These are phyloP conservation scores for Nyctalus aviator DNA, from an alignment of 2,797 vertebrate genomes.

Conservation along the genomic window DNA sequence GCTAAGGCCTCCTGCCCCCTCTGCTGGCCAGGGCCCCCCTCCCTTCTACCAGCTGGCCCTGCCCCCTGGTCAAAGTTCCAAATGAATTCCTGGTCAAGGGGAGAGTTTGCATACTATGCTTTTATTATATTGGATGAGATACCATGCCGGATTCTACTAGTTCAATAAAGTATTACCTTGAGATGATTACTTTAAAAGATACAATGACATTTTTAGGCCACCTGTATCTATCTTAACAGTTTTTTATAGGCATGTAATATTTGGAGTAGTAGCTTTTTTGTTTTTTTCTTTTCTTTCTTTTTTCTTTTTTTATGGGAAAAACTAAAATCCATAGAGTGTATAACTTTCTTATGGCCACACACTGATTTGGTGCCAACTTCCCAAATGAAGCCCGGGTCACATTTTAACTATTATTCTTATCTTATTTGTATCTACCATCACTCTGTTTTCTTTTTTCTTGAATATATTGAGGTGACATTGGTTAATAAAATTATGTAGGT, in stretches of 20 bases:
- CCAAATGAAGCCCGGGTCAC: background rate
- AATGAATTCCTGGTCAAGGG: too few relatives aligned
- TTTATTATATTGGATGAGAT: background rate
- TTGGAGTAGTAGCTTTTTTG: background rate
- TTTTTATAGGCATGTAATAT: background rate
- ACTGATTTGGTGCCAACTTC: background rate
- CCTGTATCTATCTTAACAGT: background rate
- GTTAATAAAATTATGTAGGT: too few relatives aligned
- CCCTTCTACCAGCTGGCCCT: too few relatives aligned
- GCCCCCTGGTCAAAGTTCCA: too few relatives aligned
- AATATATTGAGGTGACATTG: too few relatives aligned
- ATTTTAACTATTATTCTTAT: background rate
- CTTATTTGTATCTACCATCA: background rate
- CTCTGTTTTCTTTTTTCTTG: background rate
- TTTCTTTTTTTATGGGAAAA: background rate
- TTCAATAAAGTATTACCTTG: background rate
- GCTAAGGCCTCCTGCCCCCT: too few relatives aligned
- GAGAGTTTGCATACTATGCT: too few relatives aligned
- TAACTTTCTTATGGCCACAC: background rate
- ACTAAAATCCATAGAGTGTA: background rate
- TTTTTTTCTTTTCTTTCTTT: background rate
- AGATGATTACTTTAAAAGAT: slow-evolving; percentile 2
- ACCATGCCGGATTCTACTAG: background rate
- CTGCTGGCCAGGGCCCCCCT: too few relatives aligned
- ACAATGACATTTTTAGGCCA: background rate